Evolutionary conservation across 2,888 invertebrate species (phyloP).

Genomic region (Nymphalis polychloros): DNA sequence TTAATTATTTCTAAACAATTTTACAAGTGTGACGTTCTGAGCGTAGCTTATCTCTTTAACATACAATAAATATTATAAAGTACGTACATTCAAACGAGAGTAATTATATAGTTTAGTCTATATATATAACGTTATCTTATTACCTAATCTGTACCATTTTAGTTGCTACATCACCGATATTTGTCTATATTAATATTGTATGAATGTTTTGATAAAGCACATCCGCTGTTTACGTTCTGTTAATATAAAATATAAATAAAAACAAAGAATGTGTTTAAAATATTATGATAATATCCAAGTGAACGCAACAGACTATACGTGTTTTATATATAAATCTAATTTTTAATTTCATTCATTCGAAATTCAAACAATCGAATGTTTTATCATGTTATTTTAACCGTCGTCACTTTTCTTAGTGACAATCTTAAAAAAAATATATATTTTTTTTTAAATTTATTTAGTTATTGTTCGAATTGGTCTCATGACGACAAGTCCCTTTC

Average conservation of each 20-base stretch:
- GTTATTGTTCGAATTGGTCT: too few species aligned
- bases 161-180: background rate
- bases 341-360: background rate
- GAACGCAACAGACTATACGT: background rate
- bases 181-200: conserved; percentile 8
- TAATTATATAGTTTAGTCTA: background rate
- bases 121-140: background rate
- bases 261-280: background rate
- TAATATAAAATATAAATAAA: conserved; percentile 13
- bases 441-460: too few species aligned
- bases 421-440: too few species aligned
- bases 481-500: too few species aligned
- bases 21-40: too few species aligned
- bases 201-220: conserved; percentile 10
- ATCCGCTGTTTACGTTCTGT: conserved; percentile 3
- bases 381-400: too few species aligned
- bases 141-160: background rate
- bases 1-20: too few species aligned
- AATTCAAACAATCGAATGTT: too few species aligned
- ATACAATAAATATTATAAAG: background rate
- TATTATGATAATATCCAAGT: background rate
- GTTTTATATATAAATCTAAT: background rate
- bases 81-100: background rate
- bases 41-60: too few species aligned
- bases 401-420: too few species aligned